Base-by-base conservation (phyloP, 2,888 invertebrate species). In the Macroteleia sp. region DNA sequence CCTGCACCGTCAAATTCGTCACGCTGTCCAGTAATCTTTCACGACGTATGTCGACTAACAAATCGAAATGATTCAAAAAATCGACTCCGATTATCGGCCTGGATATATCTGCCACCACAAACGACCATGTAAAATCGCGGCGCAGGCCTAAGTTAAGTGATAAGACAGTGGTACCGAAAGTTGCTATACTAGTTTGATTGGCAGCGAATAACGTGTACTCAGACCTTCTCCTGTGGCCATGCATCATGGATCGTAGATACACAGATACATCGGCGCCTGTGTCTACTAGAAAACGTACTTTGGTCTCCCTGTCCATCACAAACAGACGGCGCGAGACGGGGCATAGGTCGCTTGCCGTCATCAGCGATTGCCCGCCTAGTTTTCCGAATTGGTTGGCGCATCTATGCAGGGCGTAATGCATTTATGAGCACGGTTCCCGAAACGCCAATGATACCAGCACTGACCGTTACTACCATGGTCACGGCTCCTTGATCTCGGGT, bases 81-180 rank as follows among this genome's bases (percentile, higher is more conserved):
- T 89, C 88, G 0, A 82, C 86, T 0, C 88, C 87, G 10, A 90
- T 87, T 6, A 89, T 89, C 0, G 89, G 83, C 14, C 81, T 82
- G 0, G 84, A 70, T 3, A 88, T 85, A 36, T 89, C 86, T 0
- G 88, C 88, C 0, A 89, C 77, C 0, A 84, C 69, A 56, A 89
- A 90, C 0, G 80, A 62, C 88, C 88, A 89, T 0, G 62, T 57
- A 17, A 39, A 39, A 16, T 39, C 17, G 1, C 39, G 39, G 20
- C 83, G 81, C 3, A 88, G 67, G 2, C 86, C 85, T 3, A 89
- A 61, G 30, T 87, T 79, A 0, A 88, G 46, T 0, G 76, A 48
- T 0, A 86, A 42, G 0, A 77, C 52, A 1, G 71, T 64, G 3
- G 52, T 77, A 0, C 88, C 89, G 77, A 86, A 89, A 0, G 88